Evolutionary conservation across 2,113 vertebrate genomes (phyloP).

Genomic region (Phalacrocorax carbo): DNA sequence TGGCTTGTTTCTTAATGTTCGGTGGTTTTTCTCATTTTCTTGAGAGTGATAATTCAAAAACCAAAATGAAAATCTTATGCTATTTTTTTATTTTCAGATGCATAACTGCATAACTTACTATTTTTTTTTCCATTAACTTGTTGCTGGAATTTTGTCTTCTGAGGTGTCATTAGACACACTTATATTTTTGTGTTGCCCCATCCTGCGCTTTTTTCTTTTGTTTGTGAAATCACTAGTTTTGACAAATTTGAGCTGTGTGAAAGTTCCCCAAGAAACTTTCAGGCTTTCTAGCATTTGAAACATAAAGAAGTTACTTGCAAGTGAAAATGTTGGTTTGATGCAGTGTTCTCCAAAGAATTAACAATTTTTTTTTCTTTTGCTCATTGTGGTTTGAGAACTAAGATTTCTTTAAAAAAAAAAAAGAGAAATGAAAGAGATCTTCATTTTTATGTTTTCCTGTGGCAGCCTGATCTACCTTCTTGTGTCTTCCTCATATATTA

Average conservation of each 20-base stretch:
- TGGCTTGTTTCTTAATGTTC: not conserved
- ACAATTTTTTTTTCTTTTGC: conserved; percentile 59
- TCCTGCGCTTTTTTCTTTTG: not conserved
- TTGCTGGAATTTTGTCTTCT: not conserved
- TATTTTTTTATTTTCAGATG: not conserved
- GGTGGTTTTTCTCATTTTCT: not conserved
- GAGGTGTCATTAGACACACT: not conserved
- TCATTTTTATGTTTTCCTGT: conserved; percentile 47
- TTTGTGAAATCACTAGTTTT: not conserved
- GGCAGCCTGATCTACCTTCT: conserved; percentile 36
- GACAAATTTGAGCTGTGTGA: not conserved
- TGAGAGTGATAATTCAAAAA: not conserved
- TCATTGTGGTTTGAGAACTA: conserved; percentile 82
- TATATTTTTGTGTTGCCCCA: not conserved
- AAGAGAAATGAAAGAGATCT: not conserved
- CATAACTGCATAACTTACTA: not conserved
- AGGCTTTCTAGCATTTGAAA: not conserved
- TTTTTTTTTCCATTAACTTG: not conserved
- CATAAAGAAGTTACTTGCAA: not conserved
- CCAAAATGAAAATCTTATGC: not conserved
- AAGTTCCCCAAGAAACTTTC: not conserved
- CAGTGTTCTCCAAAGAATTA: not conserved
- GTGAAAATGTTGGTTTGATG: not conserved
- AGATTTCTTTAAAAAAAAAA: not conserved
- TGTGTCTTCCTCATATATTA: conserved; percentile 66